Percentiles rank a stretch among this genome's conserved stretches.
These are phyloP conservation scores for Sakesphorus luctuosus DNA, from an alignment of 2,113 vertebrate genomes.

Conservation along the genomic window DNA sequence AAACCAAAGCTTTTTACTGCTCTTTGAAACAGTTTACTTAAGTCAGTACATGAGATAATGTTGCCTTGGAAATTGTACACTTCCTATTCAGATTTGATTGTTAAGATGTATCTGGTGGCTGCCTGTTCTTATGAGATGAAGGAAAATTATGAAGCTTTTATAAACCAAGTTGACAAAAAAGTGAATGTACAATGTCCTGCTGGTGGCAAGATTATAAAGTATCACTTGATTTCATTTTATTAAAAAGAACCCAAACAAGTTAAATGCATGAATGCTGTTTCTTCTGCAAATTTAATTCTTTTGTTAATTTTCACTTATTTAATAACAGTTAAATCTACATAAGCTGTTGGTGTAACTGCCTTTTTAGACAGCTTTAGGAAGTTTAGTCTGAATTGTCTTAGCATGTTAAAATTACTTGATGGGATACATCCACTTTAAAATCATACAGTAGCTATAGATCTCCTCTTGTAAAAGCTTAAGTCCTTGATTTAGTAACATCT, in stretches of 20 bases:
- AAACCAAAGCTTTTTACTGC: slow-evolving; percentile 35
- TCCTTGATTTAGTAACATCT: not conserved
- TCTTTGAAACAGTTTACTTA: slow-evolving; percentile 5
- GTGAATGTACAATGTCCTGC: not conserved
- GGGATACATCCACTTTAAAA: not conserved
- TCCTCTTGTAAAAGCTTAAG: not conserved
- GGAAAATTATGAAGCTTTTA: not conserved
- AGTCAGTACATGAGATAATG: not conserved
- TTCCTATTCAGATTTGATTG: slow-evolving; percentile 8
- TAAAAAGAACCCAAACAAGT: not conserved
- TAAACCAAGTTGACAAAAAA: not conserved
- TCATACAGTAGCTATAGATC: not conserved
- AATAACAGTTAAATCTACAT: not conserved
- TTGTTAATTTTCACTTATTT: not conserved
- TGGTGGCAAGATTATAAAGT: not conserved
- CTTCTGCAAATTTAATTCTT: not conserved
- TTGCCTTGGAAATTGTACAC: not conserved
- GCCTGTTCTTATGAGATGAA: not conserved
- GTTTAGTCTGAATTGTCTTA: not conserved
- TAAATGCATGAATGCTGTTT: not conserved
- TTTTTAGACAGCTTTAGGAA: not conserved
- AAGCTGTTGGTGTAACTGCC: not conserved
- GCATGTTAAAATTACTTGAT: not conserved
- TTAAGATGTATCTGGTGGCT: not conserved
- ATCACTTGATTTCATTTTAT: not conserved